Evolutionary conservation across 2,888 invertebrate genomes (phyloP).

Genomic region (Anthoptus insignis): DNA sequence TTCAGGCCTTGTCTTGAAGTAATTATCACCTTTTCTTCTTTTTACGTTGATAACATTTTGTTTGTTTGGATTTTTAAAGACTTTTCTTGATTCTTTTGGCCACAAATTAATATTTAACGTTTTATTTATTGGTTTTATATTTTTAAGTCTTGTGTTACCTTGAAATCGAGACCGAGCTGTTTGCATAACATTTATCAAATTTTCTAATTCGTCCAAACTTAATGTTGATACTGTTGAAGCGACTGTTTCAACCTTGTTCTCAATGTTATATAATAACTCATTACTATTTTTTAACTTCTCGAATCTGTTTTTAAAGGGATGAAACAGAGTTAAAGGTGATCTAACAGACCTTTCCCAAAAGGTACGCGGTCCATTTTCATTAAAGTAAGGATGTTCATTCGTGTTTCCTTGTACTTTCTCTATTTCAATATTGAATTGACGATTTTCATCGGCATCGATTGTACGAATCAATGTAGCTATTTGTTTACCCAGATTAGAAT

Average conservation of each 20-base stretch:
- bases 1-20: slow-evolving; percentile 29
- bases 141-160: slow-evolving; percentile 43
- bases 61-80: slow-evolving; percentile 17
- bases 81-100: slow-evolving; percentile 48
- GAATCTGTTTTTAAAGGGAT: slow-evolving; percentile 52
- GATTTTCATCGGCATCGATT: slow-evolving; percentile 58
- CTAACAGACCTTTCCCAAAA: slow-evolving; percentile 78
- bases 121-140: slow-evolving; percentile 44
- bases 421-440: slow-evolving; percentile 61
- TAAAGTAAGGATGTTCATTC: slow-evolving; percentile 57
- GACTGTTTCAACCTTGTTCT: slow-evolving; percentile 68
- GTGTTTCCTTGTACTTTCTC: slow-evolving; percentile 51
- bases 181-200: slow-evolving; percentile 65
- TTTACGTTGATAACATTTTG: slow-evolving; percentile 24
- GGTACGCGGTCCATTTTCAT: slow-evolving; percentile 63
- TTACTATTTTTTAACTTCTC: slow-evolving; percentile 59
- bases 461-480: slow-evolving; percentile 74
- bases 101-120: slow-evolving; percentile 67
- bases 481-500: slow-evolving; percentile 72
- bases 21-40: slow-evolving; percentile 8
- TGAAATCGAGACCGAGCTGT: slow-evolving; percentile 48
- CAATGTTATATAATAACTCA: slow-evolving; percentile 69
- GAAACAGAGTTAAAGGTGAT: slow-evolving; percentile 62
- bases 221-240: slow-evolving; percentile 61
- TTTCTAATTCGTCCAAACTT: slow-evolving; percentile 71